Percentiles rank a stretch among this genome's conserved stretches.
These are phyloP conservation scores for Montipora capitata DNA, from an alignment of 92 coral and sea anemone genomes.

Conservation along the genomic window DNA sequence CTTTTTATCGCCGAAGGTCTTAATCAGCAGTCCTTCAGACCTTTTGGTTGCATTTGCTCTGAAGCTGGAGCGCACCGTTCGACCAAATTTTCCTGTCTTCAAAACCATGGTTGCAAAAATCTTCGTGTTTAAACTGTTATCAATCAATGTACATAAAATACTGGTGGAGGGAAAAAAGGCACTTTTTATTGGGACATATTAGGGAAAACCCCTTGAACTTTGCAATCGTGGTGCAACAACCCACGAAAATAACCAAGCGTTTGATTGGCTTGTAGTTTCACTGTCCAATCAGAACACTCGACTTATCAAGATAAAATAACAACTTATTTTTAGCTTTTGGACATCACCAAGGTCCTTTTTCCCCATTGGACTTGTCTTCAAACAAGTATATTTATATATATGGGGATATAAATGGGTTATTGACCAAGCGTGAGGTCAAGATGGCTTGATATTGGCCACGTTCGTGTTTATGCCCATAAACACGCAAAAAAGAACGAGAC, in stretches of 20 bases:
- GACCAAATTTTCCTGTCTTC: constrained; percentile 70
- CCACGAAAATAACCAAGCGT: neutral
- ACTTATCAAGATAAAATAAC: neutral
- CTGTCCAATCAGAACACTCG: constrained; percentile 35
- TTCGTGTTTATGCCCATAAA: too few species aligned
- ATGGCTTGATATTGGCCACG: too few species aligned
- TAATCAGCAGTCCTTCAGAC: constrained; percentile 65
- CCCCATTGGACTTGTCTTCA: too few species aligned
- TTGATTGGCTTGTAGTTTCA: constrained; percentile 9
- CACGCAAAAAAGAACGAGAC: too few species aligned
- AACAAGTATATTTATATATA: too few species aligned
- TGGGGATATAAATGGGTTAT: too few species aligned
- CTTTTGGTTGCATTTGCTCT: constrained; percentile 3
- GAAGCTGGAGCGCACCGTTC: constrained; percentile 67
- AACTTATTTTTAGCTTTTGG: constrained; percentile 37
- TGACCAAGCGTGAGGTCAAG: too few species aligned
- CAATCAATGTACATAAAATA: constrained; percentile 24
- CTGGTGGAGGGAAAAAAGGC: too few species aligned
- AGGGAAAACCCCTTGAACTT: neutral
- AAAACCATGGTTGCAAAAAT: constrained; percentile 52
- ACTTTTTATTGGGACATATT: neutral
- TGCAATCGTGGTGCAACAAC: constrained; percentile 32
- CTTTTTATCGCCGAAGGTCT: constrained; percentile 15
- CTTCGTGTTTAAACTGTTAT: neutral
- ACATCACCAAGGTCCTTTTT: constrained; percentile 23